Base-by-base conservation (phyloP, 2,888 invertebrate genomes). In the Cerastis leucographa region DNA sequence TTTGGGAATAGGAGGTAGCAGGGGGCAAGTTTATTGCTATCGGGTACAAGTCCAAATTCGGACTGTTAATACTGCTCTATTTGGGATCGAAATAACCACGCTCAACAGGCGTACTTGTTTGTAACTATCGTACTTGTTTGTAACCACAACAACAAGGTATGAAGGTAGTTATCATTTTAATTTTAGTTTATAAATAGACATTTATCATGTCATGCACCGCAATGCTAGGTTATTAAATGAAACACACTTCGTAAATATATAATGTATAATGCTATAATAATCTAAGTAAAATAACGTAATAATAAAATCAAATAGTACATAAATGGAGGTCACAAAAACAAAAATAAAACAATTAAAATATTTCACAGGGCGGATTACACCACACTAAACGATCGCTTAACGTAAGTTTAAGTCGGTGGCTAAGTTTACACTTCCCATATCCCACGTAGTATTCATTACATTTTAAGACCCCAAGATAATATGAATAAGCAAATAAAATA, bases 301-400 rank as follows among this genome's bases (percentile, higher is more conserved):
- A 90, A 93, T 93, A 93, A 93, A 94, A 93, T 92, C 88, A 90
- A 91, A 92, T 91, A 91, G 83, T 89, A 92, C 89, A 92, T 89
- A 91, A 92, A 91, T 84, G 80, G 85, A 87, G 85, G 84, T 90
- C 91, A 90, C 87, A 92, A 90, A 91, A 88, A 80, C 71, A 86
- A 87, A 85, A 80, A 82, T 79, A 79, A 81, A 80, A 69, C 74
- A 79, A 72, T 76, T 71, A 81, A 76, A 81, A 80, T 84, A 88
- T 85, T 85, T 85, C 85, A 89, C 69, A 25, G 71, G 79, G 83
- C 85, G 25, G 80, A 77, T 85, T 81, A 76, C 87, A 84, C 83
- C 76, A 79, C 71, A 68, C 67, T 69, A 8, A 79, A 79, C 69
- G 74, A 74, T 46, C 61, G 67, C 68, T 59, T 71, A 85, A 78